phyloP scores from a whole-genome alignment of 2,797 vertebrate genomes.

The Lutjanus argentimaculatus region DNA sequence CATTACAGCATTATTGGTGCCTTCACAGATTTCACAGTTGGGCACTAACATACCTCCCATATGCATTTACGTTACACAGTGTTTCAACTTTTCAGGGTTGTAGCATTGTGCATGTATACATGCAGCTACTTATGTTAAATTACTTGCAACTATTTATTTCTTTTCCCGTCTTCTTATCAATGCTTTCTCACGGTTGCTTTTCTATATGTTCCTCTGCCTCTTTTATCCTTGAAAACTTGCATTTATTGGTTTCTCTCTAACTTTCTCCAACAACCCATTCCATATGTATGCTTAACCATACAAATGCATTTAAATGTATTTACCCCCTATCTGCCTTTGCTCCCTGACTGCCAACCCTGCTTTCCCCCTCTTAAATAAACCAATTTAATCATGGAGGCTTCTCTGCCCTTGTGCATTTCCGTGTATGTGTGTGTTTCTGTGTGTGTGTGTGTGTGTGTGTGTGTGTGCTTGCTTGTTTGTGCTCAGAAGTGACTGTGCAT shows the following conservation, averaged over 20 bases:
- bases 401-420: constrained; percentile 63
- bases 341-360: constrained; percentile 61
- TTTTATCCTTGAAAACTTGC: constrained; percentile 30
- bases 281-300: constrained; percentile 54
- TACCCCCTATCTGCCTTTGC: constrained; percentile 72
- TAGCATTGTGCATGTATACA: background rate
- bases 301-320: constrained; percentile 76
- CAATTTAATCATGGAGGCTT: constrained; percentile 78
- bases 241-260: constrained; percentile 30
- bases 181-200: background rate
- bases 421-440: constrained; percentile 18
- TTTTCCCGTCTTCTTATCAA: constrained; percentile 18
- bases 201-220: constrained; percentile 4
- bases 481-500: constrained; percentile 8
- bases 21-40: too few relatives aligned
- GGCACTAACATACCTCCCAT: too few relatives aligned
- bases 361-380: constrained; percentile 74
- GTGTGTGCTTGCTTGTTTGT: constrained; percentile 22
- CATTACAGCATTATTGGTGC: too few relatives aligned
- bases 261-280: background rate
- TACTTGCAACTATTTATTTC: constrained; percentile 18
- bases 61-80: too few relatives aligned
- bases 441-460: constrained; percentile 40
- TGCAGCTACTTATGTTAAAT: constrained; percentile 10
- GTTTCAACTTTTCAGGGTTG: too few relatives aligned